Evolutionary conservation across 35 echinoderm and acorn worm genomes (phyloP), one percentile per base, ranked within the genome.

Genomic region (Eucidaris tribuloides): DNA sequence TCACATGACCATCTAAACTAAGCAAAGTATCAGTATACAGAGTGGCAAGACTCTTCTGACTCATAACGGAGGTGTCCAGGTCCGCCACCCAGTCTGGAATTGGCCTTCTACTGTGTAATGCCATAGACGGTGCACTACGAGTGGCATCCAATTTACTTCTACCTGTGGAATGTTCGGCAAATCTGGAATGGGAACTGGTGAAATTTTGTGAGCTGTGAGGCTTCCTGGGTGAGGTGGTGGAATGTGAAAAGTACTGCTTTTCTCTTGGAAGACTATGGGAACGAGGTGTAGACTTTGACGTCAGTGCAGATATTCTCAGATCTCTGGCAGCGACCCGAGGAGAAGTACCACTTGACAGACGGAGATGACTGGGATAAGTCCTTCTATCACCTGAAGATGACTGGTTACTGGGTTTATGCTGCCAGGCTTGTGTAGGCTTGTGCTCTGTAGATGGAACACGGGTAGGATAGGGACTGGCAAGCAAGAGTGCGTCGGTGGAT

Each of bases 31-130:
- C 37, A 3, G 68, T 44, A 40, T 74, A 74, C 7, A 74, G 68
- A n/a, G 68, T 74, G 38, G 29, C 38, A 9, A 74, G 37, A 9
- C 41, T 74, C n/a, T 43, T 74, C 68, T 74, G 36, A 36, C 35
- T 74, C 2, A 23, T 13, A 4, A 43, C 55, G 9, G 88, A 84
- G 15, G 38, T 35, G 48, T 83, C 81, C 13, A 90, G 81, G 62
- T 90, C 71, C 34, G 83, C 34, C 9, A 90, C 68, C 88, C 88
- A 90, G 66, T 63, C 82, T 2, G 88, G 86, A 23, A 83, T 52
- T 35, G 38, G 58, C 44, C 80, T 62, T n/a, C n/a, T n/a, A n/a
- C n/a, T n/a, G n/a, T n/a, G n/a, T n/a, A n/a, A n/a, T n/a, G n/a
- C n/a, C n/a, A n/a, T n/a, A n/a, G n/a, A n/a, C 44, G 35, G 22